phyloP scores from a whole-genome alignment of 2,888 invertebrate species.

The Mythimna ferrago region DNA sequence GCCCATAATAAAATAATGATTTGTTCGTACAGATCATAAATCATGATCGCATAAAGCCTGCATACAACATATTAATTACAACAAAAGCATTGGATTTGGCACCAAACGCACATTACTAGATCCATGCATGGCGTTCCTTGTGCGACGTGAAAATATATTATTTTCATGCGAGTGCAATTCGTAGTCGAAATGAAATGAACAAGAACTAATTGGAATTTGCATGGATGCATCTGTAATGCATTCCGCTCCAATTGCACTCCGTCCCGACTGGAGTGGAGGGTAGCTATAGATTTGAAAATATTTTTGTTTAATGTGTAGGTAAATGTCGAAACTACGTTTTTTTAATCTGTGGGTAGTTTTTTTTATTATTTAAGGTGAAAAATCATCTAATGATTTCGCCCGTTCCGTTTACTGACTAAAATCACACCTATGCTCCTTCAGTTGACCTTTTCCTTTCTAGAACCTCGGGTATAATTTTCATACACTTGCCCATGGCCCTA shows the following conservation, averaged over 20 bases:
- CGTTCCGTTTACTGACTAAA: too few species aligned
- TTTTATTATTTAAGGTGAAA: too few species aligned
- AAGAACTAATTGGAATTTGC: conserved; percentile 64
- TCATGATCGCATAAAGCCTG: background rate
- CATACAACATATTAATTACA: conserved; percentile 38
- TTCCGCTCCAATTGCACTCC: conserved; percentile 62
- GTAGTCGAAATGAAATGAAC: conserved; percentile 62
- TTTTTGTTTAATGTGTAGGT: background rate
- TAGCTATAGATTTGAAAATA: conserved; percentile 41
- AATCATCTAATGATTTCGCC: too few species aligned
- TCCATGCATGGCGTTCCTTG: conserved; percentile 33
- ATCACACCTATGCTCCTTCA: too few species aligned
- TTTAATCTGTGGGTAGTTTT: too few species aligned
- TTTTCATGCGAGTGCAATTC: conserved; percentile 45
- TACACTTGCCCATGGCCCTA: too few species aligned
- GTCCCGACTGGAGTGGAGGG: conserved; percentile 13
- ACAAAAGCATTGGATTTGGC: conserved; percentile 37
- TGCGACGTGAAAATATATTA: conserved; percentile 46
- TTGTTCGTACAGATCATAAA: conserved; percentile 12
- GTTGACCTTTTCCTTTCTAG: too few species aligned
- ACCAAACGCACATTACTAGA: conserved; percentile 41
- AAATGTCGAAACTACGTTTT: background rate
- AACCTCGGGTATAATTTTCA: too few species aligned
- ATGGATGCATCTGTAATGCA: conserved; percentile 61
- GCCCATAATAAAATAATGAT: conserved; percentile 2